Evolutionary conservation across 1,140 invertebrate species (phyloP).

Genomic region (Babylonia areolata): DNA sequence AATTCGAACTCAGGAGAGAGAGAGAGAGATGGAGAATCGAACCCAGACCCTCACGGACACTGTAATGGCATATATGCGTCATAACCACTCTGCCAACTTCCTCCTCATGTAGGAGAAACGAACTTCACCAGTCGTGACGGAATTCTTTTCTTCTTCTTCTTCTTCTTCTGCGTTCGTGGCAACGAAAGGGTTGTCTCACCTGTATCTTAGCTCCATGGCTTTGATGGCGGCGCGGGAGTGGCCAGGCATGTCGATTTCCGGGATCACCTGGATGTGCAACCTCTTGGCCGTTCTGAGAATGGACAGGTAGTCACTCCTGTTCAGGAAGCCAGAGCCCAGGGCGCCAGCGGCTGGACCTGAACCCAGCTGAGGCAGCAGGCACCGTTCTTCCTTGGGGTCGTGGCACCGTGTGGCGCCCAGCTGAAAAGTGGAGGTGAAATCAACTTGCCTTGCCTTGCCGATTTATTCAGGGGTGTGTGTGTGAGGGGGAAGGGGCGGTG

Average conservation of each 20-base stretch:
- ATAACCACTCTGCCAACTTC: no score
- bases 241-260: conserved; percentile 73
- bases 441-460: no score
- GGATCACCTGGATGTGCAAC: conserved; percentile 68
- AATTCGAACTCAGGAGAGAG: no score
- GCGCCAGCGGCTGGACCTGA: conserved; percentile 55
- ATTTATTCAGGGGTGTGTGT: no score
- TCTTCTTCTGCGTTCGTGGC: no score
- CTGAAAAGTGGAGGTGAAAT: conserved; percentile 53
- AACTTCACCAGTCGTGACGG: no score
- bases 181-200: background rate
- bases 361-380: conserved; percentile 65
- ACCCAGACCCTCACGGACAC: no score
- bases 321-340: conserved; percentile 60
- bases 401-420: conserved; percentile 64
- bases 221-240: conserved; percentile 68
- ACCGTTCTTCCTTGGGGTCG: conserved; percentile 57
- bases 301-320: conserved; percentile 60
- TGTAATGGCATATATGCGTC: no score
- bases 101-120: no score
- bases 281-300: conserved; percentile 60
- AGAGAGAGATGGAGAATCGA: no score
- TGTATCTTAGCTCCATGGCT: conserved; percentile 54
- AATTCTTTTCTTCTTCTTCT: no score
- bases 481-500: no score